Evolutionary conservation across 2,888 invertebrate genomes (phyloP).

Genomic region (Sphaerophoria rueppellii): DNA sequence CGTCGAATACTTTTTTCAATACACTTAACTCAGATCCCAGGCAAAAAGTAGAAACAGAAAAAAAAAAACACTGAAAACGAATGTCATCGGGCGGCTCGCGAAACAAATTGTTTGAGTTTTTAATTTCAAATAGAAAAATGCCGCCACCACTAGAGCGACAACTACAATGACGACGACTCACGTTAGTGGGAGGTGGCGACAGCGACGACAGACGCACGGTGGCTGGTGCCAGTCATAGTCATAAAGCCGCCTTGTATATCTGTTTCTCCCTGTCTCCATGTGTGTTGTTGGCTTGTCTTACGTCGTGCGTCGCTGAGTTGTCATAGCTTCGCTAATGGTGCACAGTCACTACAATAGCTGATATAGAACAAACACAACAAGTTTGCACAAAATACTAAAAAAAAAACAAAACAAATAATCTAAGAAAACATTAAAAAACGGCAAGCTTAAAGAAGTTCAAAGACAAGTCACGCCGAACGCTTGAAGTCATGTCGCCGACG

Average conservation of each 20-base stretch:
- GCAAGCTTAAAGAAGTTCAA: conserved; percentile 55
- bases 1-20: conserved; percentile 57
- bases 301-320: conserved; percentile 1
- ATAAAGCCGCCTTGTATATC: conserved; percentile 25
- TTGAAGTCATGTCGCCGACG: conserved; percentile 55
- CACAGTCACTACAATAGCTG: conserved; percentile 44
- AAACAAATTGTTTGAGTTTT: conserved; percentile 72
- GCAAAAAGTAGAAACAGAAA: conserved; percentile 52
- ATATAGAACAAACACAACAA: conserved; percentile 44
- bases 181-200: neutral
- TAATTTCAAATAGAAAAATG: conserved; percentile 67
- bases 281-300: conserved; percentile 2
- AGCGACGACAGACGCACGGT: neutral
- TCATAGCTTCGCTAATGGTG: conserved; percentile 29
- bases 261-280: neutral
- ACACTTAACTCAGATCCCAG: conserved; percentile 58
- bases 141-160: conserved; percentile 38
- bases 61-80: conserved; percentile 7
- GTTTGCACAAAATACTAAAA: conserved; percentile 38
- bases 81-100: conserved; percentile 55
- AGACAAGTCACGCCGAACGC: conserved; percentile 49
- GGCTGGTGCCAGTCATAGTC: conserved; percentile 24
- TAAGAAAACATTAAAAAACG: conserved; percentile 44
- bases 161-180: no score
- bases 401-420: conserved; percentile 15